A percentile compares a stretch with the other conserved stretches of the same genome.
phyloP scores from a whole-genome alignment of 2,888 invertebrate genomes.

The Darwinula stevensoni region DNA sequence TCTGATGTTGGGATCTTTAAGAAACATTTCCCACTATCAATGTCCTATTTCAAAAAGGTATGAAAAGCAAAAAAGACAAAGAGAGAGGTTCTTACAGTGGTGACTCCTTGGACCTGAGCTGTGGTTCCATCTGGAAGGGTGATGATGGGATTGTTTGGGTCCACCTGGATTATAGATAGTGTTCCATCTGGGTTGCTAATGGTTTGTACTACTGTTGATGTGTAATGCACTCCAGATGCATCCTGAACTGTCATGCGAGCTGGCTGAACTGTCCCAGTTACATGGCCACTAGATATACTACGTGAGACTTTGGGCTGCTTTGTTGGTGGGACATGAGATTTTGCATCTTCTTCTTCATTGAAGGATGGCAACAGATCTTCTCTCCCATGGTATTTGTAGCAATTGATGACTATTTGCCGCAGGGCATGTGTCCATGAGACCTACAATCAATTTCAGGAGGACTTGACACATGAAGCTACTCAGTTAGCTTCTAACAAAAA shows the following conservation, averaged over 20 bases:
- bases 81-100: too few relatives aligned
- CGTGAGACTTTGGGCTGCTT: neutral
- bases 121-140: conserved; percentile 85
- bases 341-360: conserved; percentile 50
- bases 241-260: too few relatives aligned
- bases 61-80: too few relatives aligned
- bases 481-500: too few relatives aligned
- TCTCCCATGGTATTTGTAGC: conserved; percentile 88
- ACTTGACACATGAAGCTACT: too few relatives aligned
- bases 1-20: too few relatives aligned
- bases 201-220: conserved; percentile 71
- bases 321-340: too few relatives aligned
- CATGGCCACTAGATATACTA: too few relatives aligned
- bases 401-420: conserved; percentile 84
- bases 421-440: conserved; percentile 94
- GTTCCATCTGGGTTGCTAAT: conserved; percentile 90
- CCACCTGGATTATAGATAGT: conserved; percentile 80
- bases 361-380: conserved; percentile 84
- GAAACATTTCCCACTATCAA: too few relatives aligned
- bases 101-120: conserved; percentile 65
- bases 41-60: too few relatives aligned
- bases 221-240: conserved; percentile 27
- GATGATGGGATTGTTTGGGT: conserved; percentile 74
- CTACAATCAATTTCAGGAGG: too few relatives aligned
- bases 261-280: too few relatives aligned